Base-by-base conservation (phyloP, 2,888 invertebrate species). In the Diloba caeruleocephala region DNA sequence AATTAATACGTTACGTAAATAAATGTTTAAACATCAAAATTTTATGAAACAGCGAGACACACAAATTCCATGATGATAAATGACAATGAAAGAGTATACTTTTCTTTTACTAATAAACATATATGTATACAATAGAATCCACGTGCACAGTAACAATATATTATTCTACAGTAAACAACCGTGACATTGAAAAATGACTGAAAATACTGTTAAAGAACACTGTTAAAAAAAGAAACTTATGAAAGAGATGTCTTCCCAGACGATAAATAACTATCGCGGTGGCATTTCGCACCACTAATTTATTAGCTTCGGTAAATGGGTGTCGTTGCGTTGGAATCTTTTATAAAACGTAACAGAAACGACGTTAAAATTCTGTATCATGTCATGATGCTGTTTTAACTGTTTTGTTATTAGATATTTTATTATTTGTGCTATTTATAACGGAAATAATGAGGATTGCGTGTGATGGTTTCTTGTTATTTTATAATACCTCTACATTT, bases 111-210 rank as follows among this genome's bases (percentile, higher is more conserved):
- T n/a, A n/a, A n/a, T n/a, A n/a, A n/a, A n/a, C n/a, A n/a, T n/a
- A n/a, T n/a, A 33, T 33, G 10, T n/a, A n/a, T 7, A 5, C 26
- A 3, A 3, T 7, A 21, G 12, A 10, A 21, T 10, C 19, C 7
- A 12, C 12, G 17, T 34, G 4, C 10, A 10, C 10, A 19, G 25
- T 37, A 14, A 38, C n/a, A 39, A 13, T 5, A 12, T 21, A 25
- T 5, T 28, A 25, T 10, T 10, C 13, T 19, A 12, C 42, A 48
- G 36, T 34, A 55, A 51, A 19, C 38, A 45, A 29, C 62, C 65
- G 53, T 67, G 70, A 71, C 70, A 72, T 65, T 74, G 68, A 65
- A 54, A 55, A 50, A 62, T 53, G 28, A 50, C 45, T 59, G 61
- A 70, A 71, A 70, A 64, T 58, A 49, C n/a, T n/a, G n/a, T n/a